Conservation (phyloP, 2,797 vertebrate genomes). For the Pseudomugil gertrudae region DNA sequence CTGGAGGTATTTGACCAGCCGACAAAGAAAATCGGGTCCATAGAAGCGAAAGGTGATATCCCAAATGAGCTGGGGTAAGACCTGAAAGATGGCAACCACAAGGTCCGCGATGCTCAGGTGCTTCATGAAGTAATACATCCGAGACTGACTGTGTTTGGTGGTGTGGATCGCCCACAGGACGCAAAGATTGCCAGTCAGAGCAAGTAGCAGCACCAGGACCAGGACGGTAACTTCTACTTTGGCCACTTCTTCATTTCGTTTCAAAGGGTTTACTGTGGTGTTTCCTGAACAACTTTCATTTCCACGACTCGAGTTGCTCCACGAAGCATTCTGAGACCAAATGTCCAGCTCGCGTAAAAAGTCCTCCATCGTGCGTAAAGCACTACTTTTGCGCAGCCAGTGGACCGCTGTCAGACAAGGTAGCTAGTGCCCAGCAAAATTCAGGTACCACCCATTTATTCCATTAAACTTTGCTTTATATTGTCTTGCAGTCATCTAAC, state of each 20-base stretch:
- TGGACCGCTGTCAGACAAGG: neutral
- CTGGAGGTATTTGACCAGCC: slow-evolving; percentile 94
- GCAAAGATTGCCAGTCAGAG: slow-evolving; percentile 91
- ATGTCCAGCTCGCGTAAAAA: slow-evolving; percentile 61
- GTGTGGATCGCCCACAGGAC: slow-evolving; percentile 91
- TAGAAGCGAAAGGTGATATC: slow-evolving; percentile 98
- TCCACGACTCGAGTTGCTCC: slow-evolving; percentile 66
- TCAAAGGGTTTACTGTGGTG: slow-evolving; percentile 82
- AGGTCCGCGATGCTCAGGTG: slow-evolving; percentile 98
- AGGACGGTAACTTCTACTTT: slow-evolving; percentile 94
- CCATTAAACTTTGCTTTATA: neutral
- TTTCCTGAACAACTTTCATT: slow-evolving; percentile 77
- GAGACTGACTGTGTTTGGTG: slow-evolving; percentile 90
- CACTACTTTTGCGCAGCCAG: slow-evolving; percentile 47
- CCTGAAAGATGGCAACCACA: slow-evolving; percentile 95
- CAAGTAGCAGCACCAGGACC: slow-evolving; percentile 90
- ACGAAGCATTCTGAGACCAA: slow-evolving; percentile 57
- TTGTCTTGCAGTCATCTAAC: neutral
- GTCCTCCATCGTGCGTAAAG: slow-evolving; percentile 79
- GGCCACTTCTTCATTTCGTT: slow-evolving; percentile 94
- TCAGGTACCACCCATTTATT: neutral
- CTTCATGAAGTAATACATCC: slow-evolving; percentile 99
- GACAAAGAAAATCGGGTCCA: slow-evolving; percentile 92
- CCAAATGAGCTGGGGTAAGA: slow-evolving; percentile 97
- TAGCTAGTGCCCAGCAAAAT: neutral